phyloP scores from a whole-genome alignment of 2,888 invertebrate genomes.

The Trissonchulus sp. region DNA sequence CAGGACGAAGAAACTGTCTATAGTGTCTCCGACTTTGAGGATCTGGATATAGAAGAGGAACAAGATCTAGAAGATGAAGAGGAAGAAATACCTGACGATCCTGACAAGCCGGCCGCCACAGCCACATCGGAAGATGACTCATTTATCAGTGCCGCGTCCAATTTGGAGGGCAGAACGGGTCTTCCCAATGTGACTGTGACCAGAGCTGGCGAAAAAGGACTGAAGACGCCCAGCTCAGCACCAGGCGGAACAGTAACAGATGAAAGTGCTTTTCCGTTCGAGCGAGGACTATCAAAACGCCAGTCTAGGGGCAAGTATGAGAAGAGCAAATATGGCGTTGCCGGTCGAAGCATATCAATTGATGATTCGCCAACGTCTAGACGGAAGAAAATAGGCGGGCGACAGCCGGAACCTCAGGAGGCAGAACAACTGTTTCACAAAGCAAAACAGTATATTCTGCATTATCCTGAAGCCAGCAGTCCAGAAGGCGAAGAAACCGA shows the following conservation, averaged over 20 bases:
- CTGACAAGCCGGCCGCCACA: neutral
- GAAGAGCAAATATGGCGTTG: slow-evolving; percentile 11
- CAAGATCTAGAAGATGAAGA: slow-evolving; percentile 16
- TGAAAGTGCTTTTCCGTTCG: neutral
- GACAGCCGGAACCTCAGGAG: slow-evolving; percentile 28
- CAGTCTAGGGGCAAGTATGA: slow-evolving; percentile 32
- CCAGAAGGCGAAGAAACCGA: neutral
- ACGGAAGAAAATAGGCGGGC: slow-evolving; percentile 22
- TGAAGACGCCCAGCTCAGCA: neutral
- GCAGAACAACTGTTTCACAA: slow-evolving; percentile 30
- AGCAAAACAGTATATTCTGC: slow-evolving; percentile 32
- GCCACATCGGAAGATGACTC: slow-evolving; percentile 21
- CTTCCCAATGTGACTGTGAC: neutral
- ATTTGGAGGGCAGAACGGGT: neutral
- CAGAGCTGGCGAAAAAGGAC: neutral
- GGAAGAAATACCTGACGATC: slow-evolving; percentile 19
- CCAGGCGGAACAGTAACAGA: neutral
- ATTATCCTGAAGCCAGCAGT: slow-evolving; percentile 1
- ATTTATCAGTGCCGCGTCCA: slow-evolving; percentile 16
- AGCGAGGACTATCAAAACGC: slow-evolving; percentile 25
- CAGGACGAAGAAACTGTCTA: slow-evolving; percentile 26
- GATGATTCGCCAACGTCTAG: neutral
- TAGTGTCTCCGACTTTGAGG: slow-evolving; percentile 31
- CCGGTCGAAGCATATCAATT: slow-evolving; percentile 23
- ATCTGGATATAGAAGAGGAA: slow-evolving; percentile 22